phyloP scores from a whole-genome alignment of 2,113 vertebrate genomes.

The Blennius ocellaris region DNA sequence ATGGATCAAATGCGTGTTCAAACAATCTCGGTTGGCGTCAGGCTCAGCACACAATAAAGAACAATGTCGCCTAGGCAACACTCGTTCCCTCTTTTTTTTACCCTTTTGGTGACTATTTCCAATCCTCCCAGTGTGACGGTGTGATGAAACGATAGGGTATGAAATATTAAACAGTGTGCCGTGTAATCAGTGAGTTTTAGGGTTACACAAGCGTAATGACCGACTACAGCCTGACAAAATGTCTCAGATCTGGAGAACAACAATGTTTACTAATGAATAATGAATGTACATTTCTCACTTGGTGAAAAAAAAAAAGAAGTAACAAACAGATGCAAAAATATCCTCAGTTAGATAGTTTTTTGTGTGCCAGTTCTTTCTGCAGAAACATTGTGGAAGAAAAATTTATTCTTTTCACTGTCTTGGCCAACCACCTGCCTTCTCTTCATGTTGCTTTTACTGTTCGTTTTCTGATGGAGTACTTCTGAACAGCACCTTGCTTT shows the following conservation, averaged over 20 bases:
- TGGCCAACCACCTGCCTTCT: not conserved
- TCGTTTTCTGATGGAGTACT: slow-evolving; percentile 39
- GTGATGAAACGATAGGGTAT: slow-evolving; percentile 25
- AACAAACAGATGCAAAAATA: not conserved
- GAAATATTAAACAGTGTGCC: slow-evolving; percentile 33
- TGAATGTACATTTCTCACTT: not conserved
- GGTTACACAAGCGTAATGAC: slow-evolving; percentile 22
- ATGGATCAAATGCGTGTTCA: slow-evolving; percentile 77
- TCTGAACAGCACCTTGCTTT: slow-evolving; percentile 38
- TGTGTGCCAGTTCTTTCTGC: not conserved
- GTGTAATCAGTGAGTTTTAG: slow-evolving; percentile 9
- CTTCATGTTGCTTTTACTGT: slow-evolving; percentile 18
- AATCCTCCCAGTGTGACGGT: slow-evolving; percentile 19
- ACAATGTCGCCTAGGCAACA: slow-evolving; percentile 77
- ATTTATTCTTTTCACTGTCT: not conserved
- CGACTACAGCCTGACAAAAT: slow-evolving; percentile 16
- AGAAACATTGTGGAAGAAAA: not conserved
- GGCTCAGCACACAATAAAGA: slow-evolving; percentile 66
- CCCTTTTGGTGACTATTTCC: slow-evolving; percentile 23
- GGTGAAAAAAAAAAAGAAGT: too few relatives aligned
- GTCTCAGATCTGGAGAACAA: slow-evolving; percentile 10
- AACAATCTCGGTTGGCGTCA: slow-evolving; percentile 66
- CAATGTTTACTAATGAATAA: slow-evolving; percentile 15
- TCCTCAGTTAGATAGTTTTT: not conserved
- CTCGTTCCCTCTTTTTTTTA: slow-evolving; percentile 21